Percentiles rank a stretch among this genome's conserved stretches.
These are phyloP conservation scores for Simalia tracyae DNA, from an alignment of 2,797 vertebrate species.

Conservation along the genomic window DNA sequence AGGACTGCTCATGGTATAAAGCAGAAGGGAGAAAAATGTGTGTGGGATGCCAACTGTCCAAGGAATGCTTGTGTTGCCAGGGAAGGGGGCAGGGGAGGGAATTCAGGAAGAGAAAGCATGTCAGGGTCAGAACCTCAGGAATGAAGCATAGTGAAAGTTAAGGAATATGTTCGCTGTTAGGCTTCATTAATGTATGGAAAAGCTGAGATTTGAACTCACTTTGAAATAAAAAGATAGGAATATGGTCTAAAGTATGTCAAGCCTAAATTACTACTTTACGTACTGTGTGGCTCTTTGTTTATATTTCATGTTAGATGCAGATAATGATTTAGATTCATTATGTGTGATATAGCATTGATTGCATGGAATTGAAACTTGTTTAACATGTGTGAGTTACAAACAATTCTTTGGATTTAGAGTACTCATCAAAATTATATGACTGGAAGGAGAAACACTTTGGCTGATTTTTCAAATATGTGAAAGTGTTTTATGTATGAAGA, in stretches of 20 bases:
- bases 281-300: not conserved
- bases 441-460: no score
- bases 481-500: not conserved
- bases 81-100: not conserved
- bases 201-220: not conserved
- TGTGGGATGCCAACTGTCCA: not conserved
- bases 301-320: not conserved
- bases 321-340: not conserved
- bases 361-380: not conserved
- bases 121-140: constrained; percentile 14
- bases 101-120: constrained; percentile 1
- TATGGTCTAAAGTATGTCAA: not conserved
- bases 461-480: not conserved
- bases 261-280: not conserved
- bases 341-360: not conserved
- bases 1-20: not conserved
- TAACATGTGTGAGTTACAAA: not conserved
- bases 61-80: not conserved
- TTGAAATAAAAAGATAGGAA: not conserved
- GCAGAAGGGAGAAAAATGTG: not conserved
- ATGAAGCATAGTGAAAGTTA: not conserved
- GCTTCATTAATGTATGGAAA: not conserved
- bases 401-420: not conserved
- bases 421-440: not conserved
- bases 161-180: not conserved